Evolutionary conservation across 2,113 vertebrate species (phyloP), one percentile per base, ranked within the genome.

Genomic region (Amia ocellicauda): DNA sequence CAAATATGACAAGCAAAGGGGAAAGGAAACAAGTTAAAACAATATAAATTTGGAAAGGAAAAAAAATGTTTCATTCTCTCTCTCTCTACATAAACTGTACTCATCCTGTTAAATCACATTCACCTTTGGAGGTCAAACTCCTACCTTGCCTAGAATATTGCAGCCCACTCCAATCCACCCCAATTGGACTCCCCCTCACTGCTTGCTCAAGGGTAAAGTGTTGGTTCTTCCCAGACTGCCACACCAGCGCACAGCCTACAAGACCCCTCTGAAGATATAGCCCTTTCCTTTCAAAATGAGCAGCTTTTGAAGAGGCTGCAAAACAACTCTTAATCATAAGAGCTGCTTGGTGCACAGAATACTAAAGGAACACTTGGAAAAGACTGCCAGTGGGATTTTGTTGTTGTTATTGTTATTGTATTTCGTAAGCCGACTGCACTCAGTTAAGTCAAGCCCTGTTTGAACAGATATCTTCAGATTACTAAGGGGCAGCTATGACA

Each of bases 271-370:
- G 55, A 40, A 58, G 55, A 73, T 29, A 62, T 7, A 51, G 19
- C 45, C 10, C 9, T 19, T 36, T 36, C 5, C 31, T 7, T 28
- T 41, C 10, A 10, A 36, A 59, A 54, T 20, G 65, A 71, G 68
- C 66, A 73, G 73, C 69, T 68, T 72, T 64, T 74, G 75, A 72
- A 71, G 75, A 70, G 72, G 69, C 67, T 58, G 69, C 31, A 27
- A 63, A 59, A 65, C 61, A 58, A 70, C 53, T 63, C 67, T 62
- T 73, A 68, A 19, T 56, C 59, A n/a, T n/a, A n/a, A 36, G 19
- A 58, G 16, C 42, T 23, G 26, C 19, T 22, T 2, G 36, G 27
- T 58, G 56, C 19, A 19, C 29, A 58, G 22, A 7, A 14, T 24
- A 4, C 24, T 45, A 17, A 4, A 42, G 19, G 45, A 28, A 59